These are phyloP conservation scores for Egretta garzetta DNA, from an alignment of 2,113 vertebrate species.

Conservation along the genomic window DNA sequence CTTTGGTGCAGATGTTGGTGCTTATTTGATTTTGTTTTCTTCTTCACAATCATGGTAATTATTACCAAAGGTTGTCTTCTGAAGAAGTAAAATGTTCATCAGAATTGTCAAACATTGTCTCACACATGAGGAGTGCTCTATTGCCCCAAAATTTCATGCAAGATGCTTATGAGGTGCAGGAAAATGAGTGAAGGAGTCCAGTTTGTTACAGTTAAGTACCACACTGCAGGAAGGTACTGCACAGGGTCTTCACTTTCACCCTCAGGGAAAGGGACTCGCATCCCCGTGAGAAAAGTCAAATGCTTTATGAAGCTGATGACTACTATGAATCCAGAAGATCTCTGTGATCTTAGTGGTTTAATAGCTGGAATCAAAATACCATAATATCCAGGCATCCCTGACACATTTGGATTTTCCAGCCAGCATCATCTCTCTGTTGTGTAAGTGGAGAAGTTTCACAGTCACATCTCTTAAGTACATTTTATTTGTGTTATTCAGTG, in stretches of 20 bases:
- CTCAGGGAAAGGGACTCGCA: not conserved
- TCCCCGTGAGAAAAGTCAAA: not conserved
- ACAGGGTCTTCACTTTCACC: not conserved
- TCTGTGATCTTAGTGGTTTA: not conserved
- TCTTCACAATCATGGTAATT: not conserved
- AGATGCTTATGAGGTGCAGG: not conserved
- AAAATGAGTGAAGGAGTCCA: not conserved
- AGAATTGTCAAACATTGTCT: not conserved
- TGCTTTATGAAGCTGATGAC: not conserved
- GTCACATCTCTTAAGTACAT: not conserved
- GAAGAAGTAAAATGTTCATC: not conserved
- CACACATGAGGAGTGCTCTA: fast-evolving
- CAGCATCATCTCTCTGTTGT: not conserved
- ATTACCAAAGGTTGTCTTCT: not conserved
- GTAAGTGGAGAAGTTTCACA: not conserved
- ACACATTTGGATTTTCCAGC: not conserved
- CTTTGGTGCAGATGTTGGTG: not conserved
- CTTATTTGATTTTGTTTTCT: not conserved
- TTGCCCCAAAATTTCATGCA: not conserved
- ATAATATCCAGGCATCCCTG: not conserved
- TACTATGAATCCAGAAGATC: not conserved
- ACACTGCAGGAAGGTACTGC: not conserved
- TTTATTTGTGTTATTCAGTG: not conserved
- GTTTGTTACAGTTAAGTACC: not conserved
- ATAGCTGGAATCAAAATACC: not conserved